Evolutionary conservation across 1,140 invertebrate genomes (phyloP).

Genomic region (Eumeta japonica): DNA sequence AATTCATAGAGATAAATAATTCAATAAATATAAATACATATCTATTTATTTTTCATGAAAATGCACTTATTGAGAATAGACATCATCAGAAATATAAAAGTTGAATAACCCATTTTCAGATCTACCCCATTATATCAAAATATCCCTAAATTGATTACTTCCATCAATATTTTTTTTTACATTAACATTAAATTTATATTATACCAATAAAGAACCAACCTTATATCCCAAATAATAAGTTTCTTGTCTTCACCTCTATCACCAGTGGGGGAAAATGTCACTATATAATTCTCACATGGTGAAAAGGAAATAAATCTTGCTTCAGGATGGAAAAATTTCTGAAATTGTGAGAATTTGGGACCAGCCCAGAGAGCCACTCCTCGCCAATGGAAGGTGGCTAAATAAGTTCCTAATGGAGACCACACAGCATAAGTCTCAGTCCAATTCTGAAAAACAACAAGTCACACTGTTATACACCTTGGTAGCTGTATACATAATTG

Average conservation of each 20-base stretch:
- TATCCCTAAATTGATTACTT: too few relatives aligned
- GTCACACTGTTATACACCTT: background rate
- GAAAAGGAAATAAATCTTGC: constrained; percentile 98
- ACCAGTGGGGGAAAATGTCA: constrained; percentile 82
- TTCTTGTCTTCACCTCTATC: constrained; percentile 70
- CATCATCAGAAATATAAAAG: too few relatives aligned
- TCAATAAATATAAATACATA: too few relatives aligned
- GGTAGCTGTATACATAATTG: too few relatives aligned
- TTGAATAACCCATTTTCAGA: too few relatives aligned
- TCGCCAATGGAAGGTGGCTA: constrained; percentile 92
- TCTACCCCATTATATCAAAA: too few relatives aligned
- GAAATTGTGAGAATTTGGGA: constrained; percentile 87
- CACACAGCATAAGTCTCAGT: constrained; percentile 94
- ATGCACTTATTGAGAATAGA: too few relatives aligned
- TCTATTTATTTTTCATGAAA: too few relatives aligned
- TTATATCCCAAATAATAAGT: constrained; percentile 92
- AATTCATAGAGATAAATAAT: too few relatives aligned
- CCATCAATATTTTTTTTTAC: background rate
- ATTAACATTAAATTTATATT: constrained; percentile 1
- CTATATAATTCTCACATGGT: constrained; percentile 94
- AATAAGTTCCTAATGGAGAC: constrained; percentile 95
- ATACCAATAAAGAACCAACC: constrained; percentile 41
- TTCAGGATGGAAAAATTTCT: constrained; percentile 85
- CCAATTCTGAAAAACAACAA: constrained; percentile 69
- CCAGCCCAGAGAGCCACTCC: constrained; percentile 98